Percentiles rank a stretch among this genome's conserved stretches.
Evolutionary conservation across 2,888 invertebrate species (phyloP).

Genomic region (Incurvaria masculella): DNA sequence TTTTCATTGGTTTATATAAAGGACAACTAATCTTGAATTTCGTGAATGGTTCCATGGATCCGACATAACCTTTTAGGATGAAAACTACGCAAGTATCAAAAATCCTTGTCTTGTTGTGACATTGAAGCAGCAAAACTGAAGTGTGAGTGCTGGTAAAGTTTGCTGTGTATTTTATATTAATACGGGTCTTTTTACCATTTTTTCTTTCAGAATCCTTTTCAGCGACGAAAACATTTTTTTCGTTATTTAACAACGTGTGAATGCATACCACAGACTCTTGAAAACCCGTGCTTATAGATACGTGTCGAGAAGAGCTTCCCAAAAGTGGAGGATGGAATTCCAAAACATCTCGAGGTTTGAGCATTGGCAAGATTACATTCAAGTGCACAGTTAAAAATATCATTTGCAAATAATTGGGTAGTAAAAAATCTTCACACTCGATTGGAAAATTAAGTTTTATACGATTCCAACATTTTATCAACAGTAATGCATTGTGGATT

Average conservation of each 20-base stretch:
- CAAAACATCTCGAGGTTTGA: slow-evolving; percentile 38
- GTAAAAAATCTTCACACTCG: slow-evolving; percentile 45
- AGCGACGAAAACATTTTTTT: slow-evolving; percentile 32
- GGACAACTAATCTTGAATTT: slow-evolving; percentile 43
- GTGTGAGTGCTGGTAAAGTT: slow-evolving; percentile 34
- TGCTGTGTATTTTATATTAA: slow-evolving; percentile 37
- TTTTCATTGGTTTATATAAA: slow-evolving; percentile 38
- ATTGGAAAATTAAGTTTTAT: slow-evolving; percentile 56
- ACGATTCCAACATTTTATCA: slow-evolving; percentile 52
- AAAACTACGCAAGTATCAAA: slow-evolving; percentile 45
- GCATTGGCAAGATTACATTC: slow-evolving; percentile 53
- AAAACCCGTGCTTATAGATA: slow-evolving; percentile 36
- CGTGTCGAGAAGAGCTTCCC: slow-evolving; percentile 32
- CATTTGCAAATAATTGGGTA: slow-evolving; percentile 56
- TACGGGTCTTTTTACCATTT: slow-evolving; percentile 35
- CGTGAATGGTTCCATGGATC: slow-evolving; percentile 29
- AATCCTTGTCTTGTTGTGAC: slow-evolving; percentile 45
- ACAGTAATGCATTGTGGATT: slow-evolving; percentile 56
- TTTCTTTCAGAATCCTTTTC: slow-evolving; percentile 34
- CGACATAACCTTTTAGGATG: slow-evolving; percentile 30
- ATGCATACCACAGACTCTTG: slow-evolving; percentile 39
- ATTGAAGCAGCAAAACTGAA: slow-evolving; percentile 37
- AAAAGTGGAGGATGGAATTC: slow-evolving; percentile 45
- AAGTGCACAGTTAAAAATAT: slow-evolving; percentile 55
- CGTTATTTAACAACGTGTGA: slow-evolving; percentile 32